Conservation (phyloP, 2,113 vertebrate species). For the Dunckerocampus dactyliophorus region DNA sequence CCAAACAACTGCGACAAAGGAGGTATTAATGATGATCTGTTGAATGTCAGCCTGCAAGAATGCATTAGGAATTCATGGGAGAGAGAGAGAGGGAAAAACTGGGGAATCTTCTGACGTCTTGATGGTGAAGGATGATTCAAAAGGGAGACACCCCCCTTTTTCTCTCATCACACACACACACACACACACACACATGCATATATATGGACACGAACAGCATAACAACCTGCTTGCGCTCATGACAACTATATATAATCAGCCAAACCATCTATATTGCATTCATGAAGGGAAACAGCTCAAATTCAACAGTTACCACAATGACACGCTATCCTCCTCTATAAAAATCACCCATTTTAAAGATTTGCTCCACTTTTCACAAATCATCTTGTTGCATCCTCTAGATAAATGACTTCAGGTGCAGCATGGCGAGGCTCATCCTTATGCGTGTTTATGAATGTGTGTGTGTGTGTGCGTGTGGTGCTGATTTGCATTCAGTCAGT, state of each 20-base stretch:
- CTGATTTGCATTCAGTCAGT: constrained; percentile 58
- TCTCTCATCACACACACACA: neutral
- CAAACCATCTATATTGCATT: no score
- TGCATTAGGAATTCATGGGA: constrained; percentile 44
- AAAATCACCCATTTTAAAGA: no score
- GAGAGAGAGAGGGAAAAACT: constrained; percentile 28
- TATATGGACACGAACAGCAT: constrained; percentile 19
- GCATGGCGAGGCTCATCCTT: constrained; percentile 25
- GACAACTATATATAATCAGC: no score
- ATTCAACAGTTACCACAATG: constrained; percentile 31
- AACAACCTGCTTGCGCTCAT: constrained; percentile 14
- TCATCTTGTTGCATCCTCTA: neutral
- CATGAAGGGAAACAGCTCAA: no score
- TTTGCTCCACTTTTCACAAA: neutral
- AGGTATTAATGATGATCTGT: constrained; percentile 37
- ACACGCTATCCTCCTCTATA: constrained; percentile 21
- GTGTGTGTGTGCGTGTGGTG: constrained; percentile 17
- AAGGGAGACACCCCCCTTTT: constrained; percentile 4
- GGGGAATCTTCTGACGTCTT: constrained; percentile 12
- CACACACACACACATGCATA: neutral
- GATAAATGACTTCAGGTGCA: constrained; percentile 31
- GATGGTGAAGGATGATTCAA: constrained; percentile 21
- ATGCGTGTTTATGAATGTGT: constrained; percentile 38
- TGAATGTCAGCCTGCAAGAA: constrained; percentile 39
- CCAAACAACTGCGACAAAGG: no score